A percentile compares a stretch with the other conserved stretches of the same genome.
These are phyloP conservation scores for Mylabris sibirica DNA, from an alignment of 2,888 invertebrate genomes.

Conservation along the genomic window DNA sequence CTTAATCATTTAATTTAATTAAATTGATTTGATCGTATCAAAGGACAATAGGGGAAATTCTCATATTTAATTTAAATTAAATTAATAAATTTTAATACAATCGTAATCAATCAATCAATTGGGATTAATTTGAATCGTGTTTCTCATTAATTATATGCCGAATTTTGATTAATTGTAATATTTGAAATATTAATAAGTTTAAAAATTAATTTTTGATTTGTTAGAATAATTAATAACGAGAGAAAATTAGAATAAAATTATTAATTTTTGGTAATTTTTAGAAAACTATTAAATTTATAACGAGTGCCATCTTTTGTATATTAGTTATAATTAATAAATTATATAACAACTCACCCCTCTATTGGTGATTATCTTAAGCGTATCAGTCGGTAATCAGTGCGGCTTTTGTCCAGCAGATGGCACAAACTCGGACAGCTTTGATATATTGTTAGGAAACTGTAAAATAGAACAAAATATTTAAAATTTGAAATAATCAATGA, in stretches of 20 bases:
- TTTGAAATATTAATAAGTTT: not conserved
- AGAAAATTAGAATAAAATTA: not conserved
- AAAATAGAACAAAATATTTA: conserved; percentile 13
- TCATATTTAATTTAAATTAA: not conserved
- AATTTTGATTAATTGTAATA: too few relatives aligned
- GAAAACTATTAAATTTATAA: not conserved
- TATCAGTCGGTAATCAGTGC: conserved; percentile 44
- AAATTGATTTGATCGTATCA: not conserved
- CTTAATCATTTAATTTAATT: not conserved
- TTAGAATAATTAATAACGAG: not conserved
- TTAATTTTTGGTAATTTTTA: not conserved
- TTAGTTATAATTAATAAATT: conserved; percentile 11
- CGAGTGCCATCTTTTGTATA: conserved; percentile 33
- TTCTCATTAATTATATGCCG: conserved; percentile 14
- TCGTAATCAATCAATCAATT: not conserved
- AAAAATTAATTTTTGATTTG: not conserved
- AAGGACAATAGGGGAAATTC: not conserved
- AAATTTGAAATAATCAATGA: not conserved
- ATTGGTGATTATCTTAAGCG: conserved; percentile 44
- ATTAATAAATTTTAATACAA: not conserved
- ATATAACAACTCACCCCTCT: conserved; percentile 39
- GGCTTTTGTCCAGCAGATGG: conserved; percentile 53
- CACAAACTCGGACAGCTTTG: conserved; percentile 37
- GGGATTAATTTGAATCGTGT: conserved; percentile 8
- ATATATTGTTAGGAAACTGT: conserved; percentile 26